Conservation (phyloP, 2,888 invertebrate species). For the Encarsia formosa region DNA sequence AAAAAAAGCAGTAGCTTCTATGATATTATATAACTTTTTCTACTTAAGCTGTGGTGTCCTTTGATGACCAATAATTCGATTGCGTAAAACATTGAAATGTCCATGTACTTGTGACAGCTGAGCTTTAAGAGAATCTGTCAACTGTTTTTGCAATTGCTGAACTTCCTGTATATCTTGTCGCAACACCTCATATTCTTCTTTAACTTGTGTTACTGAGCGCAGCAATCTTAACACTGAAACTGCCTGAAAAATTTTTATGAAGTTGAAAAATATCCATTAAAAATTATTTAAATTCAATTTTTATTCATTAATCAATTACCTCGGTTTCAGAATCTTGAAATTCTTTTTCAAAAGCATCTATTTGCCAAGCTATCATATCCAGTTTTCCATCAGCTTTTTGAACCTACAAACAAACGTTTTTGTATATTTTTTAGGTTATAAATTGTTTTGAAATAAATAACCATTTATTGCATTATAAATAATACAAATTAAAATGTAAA, state of each 20-base stretch:
- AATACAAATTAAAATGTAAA: too few species aligned
- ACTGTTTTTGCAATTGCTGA: conserved; percentile 74
- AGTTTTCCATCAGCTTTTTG: conserved; percentile 70
- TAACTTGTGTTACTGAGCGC: conserved; percentile 69
- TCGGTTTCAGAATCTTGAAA: conserved; percentile 55
- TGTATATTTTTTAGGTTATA: too few species aligned
- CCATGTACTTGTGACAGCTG: conserved; percentile 71
- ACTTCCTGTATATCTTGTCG: conserved; percentile 75
- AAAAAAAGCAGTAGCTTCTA: conserved; percentile 12
- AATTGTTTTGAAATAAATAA: too few species aligned
- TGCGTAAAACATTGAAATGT: conserved; percentile 68
- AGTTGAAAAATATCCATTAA: not conserved
- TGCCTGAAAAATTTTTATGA: conserved; percentile 22
- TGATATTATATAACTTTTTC: conserved; percentile 17
- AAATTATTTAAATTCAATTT: conserved; percentile 1
- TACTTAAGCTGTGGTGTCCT: conserved; percentile 43
- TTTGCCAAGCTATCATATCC: conserved; percentile 69
- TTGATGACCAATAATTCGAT: conserved; percentile 59
- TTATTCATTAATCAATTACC: conserved; percentile 37
- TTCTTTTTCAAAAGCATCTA: conserved; percentile 67
- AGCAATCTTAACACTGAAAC: conserved; percentile 70
- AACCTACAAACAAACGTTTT: conserved; percentile 55
- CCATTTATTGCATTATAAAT: too few species aligned
- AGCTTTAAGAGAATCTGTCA: conserved; percentile 68
- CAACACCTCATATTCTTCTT: conserved; percentile 74